Percentiles rank a stretch among this genome's conserved stretches.
phyloP scores from a whole-genome alignment of 1,140 invertebrate species.

The Drosophila kanapiae region DNA sequence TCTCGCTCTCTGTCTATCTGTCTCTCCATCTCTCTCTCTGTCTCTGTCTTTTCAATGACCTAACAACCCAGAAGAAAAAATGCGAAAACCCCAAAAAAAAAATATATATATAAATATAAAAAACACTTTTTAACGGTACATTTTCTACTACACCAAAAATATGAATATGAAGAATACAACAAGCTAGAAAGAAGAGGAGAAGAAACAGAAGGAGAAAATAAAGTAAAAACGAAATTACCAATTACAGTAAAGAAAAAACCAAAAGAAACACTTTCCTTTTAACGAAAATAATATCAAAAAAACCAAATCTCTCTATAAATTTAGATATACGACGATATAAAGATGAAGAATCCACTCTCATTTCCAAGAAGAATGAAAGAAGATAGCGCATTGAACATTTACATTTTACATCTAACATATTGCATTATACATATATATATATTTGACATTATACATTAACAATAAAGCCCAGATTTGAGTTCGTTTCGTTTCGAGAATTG shows the following conservation, averaged over 20 bases:
- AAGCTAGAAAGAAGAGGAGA: conserved; percentile 20
- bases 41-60: conserved; percentile 52
- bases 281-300: conserved; percentile 40
- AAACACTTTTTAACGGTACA: conserved; percentile 67
- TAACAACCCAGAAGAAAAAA: conserved; percentile 32
- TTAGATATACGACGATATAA: conserved; percentile 43
- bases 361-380: conserved; percentile 12
- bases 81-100: conserved; percentile 21
- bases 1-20: conserved; percentile 55
- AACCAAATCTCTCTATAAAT: conserved; percentile 24
- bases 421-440: background rate
- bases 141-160: conserved; percentile 71
- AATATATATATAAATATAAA: conserved; percentile 10
- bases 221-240: conserved; percentile 38
- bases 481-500: conserved; percentile 11
- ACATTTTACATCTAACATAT: conserved; percentile 4
- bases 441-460: conserved; percentile 1
- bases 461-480: conserved; percentile 2
- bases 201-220: conserved; percentile 17
- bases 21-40: conserved; percentile 41
- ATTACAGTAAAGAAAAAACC: conserved; percentile 32
- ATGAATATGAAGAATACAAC: conserved; percentile 54
- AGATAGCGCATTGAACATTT: conserved; percentile 28
- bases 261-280: conserved; percentile 34
- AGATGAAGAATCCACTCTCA: conserved; percentile 26